A percentile compares a stretch with the other conserved stretches of the same genome.
phyloP scores from a whole-genome alignment of 2,888 invertebrate species.

The Trichopoda pennipes region DNA sequence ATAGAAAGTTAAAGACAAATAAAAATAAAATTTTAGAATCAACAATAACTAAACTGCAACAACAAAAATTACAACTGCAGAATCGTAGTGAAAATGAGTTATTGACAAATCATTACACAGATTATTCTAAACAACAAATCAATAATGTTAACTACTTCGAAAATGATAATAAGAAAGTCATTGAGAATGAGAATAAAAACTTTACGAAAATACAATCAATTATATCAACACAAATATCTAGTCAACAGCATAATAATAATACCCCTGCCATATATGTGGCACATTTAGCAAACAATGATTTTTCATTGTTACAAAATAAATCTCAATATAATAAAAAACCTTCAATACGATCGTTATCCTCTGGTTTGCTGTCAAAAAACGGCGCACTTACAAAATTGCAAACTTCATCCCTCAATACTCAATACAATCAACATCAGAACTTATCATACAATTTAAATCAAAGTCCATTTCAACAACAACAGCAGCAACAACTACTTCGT shows the following conservation, averaged over 20 bases:
- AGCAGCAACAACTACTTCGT: slow-evolving; percentile 20
- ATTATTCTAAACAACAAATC: neutral
- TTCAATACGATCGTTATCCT: slow-evolving; percentile 54
- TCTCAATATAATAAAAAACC: slow-evolving; percentile 29
- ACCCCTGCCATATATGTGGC: slow-evolving; percentile 63
- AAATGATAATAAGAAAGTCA: slow-evolving; percentile 4
- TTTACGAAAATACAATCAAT: neutral
- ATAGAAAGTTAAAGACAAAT: slow-evolving; percentile 55
- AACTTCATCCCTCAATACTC: slow-evolving; percentile 28
- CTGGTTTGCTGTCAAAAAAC: slow-evolving; percentile 16
- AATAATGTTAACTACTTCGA: neutral
- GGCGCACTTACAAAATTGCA: slow-evolving; percentile 29
- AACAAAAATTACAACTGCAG: slow-evolving; percentile 1
- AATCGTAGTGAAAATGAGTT: slow-evolving; percentile 9
- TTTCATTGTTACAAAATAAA: slow-evolving; percentile 52
- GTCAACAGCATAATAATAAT: slow-evolving; percentile 33
- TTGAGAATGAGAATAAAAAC: neutral
- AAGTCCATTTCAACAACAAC: slow-evolving; percentile 10
- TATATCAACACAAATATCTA: slow-evolving; percentile 29
- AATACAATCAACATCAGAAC: slow-evolving; percentile 54
- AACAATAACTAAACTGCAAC: slow-evolving; percentile 1
- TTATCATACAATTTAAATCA: slow-evolving; percentile 27
- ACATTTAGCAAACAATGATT: slow-evolving; percentile 63
- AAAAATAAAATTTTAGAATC: slow-evolving; percentile 43
- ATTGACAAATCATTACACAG: slow-evolving; percentile 2